Percentiles rank a stretch among this genome's conserved stretches.
Conservation (phyloP, 35 echinoderm and acorn worm species). For the Heliocidaris erythrogramma region DNA sequence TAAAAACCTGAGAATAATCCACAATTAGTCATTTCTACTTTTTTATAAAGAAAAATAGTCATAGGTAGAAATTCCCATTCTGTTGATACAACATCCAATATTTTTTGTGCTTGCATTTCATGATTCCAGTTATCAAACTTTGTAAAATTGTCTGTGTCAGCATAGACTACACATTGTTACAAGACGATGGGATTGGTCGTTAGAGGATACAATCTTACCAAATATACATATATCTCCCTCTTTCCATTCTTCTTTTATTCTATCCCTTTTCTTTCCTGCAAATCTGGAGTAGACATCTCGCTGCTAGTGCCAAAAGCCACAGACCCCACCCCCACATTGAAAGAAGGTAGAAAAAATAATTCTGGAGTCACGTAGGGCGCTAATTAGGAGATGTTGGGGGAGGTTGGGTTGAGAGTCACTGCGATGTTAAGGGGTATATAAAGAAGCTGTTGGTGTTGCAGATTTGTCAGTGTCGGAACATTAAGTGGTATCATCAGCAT, state of each 20-base stretch:
- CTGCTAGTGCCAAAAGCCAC: background rate
- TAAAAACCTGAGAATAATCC: background rate
- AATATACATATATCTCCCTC: background rate
- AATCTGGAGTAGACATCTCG: background rate
- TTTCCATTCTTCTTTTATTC: background rate
- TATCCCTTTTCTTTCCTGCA: background rate
- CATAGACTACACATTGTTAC: background rate
- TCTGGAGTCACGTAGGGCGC: background rate
- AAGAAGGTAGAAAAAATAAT: background rate
- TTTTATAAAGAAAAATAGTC: background rate
- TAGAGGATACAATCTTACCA: background rate
- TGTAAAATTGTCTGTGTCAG: background rate
- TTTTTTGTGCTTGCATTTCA: background rate
- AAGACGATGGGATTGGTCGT: background rate
- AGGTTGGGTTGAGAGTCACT: background rate
- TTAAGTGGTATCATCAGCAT: slow-evolving; percentile 16
- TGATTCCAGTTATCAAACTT: background rate
- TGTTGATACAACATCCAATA: background rate
- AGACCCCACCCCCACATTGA: background rate
- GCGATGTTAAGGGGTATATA: background rate
- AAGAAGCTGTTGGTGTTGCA: slow-evolving; percentile 14
- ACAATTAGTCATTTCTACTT: background rate
- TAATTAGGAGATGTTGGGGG: slow-evolving; percentile 27
- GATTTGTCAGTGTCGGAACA: background rate
- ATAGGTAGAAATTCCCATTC: background rate